Evolutionary conservation across 2,888 invertebrate species (phyloP).

Genomic region (Noctua pronuba): DNA sequence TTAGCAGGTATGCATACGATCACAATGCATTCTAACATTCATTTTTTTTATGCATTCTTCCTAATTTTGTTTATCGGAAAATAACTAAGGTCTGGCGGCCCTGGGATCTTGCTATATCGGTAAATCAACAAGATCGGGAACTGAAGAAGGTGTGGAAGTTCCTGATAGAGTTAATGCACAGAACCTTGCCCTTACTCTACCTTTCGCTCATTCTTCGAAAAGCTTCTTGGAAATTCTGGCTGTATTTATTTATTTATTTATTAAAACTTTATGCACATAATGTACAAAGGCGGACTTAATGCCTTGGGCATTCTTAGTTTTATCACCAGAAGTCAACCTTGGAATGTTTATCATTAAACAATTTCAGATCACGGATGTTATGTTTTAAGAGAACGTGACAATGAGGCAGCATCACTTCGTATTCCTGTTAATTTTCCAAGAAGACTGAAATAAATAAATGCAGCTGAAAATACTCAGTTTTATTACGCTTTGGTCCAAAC

Average conservation of each 20-base stretch:
- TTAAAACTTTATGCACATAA: no score
- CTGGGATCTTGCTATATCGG: background rate
- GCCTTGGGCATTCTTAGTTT: no score
- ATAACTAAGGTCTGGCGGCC: background rate
- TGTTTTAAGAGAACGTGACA: slow-evolving; percentile 41
- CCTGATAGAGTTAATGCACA: background rate
- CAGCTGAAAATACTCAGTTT: slow-evolving; percentile 30
- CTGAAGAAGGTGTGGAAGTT: background rate
- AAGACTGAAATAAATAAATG: slow-evolving; percentile 7
- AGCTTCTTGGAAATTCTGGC: no score
- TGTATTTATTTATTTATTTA: no score
- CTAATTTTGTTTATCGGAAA: background rate
- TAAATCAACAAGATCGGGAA: background rate
- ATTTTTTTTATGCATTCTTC: no score
- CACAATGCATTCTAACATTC: background rate
- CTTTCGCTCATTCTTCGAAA: background rate
- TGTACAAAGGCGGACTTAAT: no score
- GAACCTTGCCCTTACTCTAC: background rate
- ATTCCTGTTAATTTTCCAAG: slow-evolving; percentile 11
- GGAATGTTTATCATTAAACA: slow-evolving; percentile 19
- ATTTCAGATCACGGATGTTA: slow-evolving; percentile 25
- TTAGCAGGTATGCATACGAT: background rate
- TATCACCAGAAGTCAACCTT: slow-evolving; percentile 18
- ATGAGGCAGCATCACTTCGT: slow-evolving; percentile 10
- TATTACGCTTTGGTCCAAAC: slow-evolving; percentile 31